Evolutionary conservation across 2,888 invertebrate genomes (phyloP), one percentile per base, ranked within the genome.

Genomic region (Catocala fraxini): DNA sequence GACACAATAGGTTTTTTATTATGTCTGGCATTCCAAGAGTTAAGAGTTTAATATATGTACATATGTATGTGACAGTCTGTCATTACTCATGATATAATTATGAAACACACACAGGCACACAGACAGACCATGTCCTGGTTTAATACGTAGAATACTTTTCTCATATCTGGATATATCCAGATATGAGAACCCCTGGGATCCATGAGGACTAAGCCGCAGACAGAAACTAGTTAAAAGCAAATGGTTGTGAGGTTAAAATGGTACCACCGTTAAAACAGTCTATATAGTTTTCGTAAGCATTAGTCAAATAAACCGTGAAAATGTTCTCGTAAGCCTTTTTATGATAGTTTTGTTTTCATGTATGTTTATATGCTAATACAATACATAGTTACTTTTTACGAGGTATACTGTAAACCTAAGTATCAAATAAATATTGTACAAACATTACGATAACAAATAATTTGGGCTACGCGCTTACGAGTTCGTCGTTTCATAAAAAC

Each of bases 381-480:
- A 25, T 12, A 42, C 12, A 25, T 25, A 47, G 47, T 47, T 47
- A 47, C 15, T 47, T 47, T 47, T 47, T 47, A 47, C 25, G 15
- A 47, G 7, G 12, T 4, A 25, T 25, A 47, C 47, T 47, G 5
- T 25, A 25, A 25, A 25, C 13, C 15, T 47, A 47, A 47, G 25
- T 47, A 25, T 25, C 25, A 9, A 47, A 47, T 47, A 45, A 45
- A 45, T 45, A 45, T 13, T 45, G 6, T 12, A 6, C 6, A 6
- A 45, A 45, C 13, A 45, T 45, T 45, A 13, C 12, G 43, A 45
- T 6, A 45, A 45, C 43, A 45, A 45, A 12, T 45, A 4, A 45
- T 45, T 45, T 45, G 43, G 43, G 12, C 43, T 45, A 12, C 43
- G 6, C 43, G 43, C 12, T 12, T 45, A 45, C 45, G 45, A 13